phyloP scores from a whole-genome alignment of 1,140 invertebrate genomes.

The Trinorchestia longiramus region DNA sequence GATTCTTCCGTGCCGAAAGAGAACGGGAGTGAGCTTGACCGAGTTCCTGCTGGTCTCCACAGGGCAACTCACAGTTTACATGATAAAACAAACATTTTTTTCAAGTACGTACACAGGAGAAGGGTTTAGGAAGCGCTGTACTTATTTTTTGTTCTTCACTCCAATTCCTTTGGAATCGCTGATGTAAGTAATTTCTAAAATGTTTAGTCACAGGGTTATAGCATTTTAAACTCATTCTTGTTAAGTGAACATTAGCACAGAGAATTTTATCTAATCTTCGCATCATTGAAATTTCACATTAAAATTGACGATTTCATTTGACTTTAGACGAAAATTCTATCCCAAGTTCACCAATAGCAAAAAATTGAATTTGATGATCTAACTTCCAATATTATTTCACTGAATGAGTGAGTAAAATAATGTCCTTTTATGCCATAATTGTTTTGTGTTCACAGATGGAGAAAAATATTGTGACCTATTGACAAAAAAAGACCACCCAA shows the following conservation, averaged over 20 bases:
- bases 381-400: too few relatives aligned
- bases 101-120: neutral
- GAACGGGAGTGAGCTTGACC: conserved; percentile 21
- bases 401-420: too few relatives aligned
- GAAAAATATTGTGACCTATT: too few relatives aligned
- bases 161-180: neutral
- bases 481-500: too few relatives aligned
- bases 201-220: neutral
- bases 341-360: too few relatives aligned
- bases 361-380: too few relatives aligned
- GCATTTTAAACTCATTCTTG: too few relatives aligned
- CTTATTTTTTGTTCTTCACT: neutral
- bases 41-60: neutral
- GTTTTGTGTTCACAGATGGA: too few relatives aligned
- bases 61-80: neutral
- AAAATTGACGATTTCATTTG: neutral
- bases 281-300: neutral
- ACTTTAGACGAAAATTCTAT: neutral
- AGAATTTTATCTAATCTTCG: neutral
- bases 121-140: neutral
- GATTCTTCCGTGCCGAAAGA: conserved; percentile 19
- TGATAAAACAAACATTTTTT: neutral
- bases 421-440: too few relatives aligned
- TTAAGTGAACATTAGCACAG: too few relatives aligned
- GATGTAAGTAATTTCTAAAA: neutral